These are phyloP conservation scores for Nesidiocoris tenuis DNA, from an alignment of 2,888 invertebrate species.

Conservation along the genomic window DNA sequence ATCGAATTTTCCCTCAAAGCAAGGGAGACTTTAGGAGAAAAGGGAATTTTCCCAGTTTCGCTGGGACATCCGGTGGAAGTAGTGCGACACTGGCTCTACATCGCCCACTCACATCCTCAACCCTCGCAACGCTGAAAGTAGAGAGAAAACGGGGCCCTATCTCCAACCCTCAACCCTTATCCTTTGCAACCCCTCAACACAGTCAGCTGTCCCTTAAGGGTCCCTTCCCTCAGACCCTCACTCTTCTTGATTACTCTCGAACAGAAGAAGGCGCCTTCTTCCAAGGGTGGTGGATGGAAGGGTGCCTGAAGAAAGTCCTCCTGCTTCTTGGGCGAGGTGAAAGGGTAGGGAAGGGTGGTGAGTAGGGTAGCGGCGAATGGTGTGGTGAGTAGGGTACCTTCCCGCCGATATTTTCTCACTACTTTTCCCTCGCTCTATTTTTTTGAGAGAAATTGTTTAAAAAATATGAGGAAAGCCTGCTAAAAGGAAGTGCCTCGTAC, in stretches of 20 bases:
- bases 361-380: slow-evolving; percentile 2
- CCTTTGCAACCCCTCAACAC: neutral
- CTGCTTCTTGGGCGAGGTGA: slow-evolving; percentile 1
- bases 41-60: too few relatives aligned
- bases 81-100: too few relatives aligned
- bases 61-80: too few relatives aligned
- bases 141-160: neutral
- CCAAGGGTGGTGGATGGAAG: neutral
- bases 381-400: slow-evolving; percentile 3
- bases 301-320: neutral
- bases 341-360: slow-evolving; percentile 5
- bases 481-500: too few relatives aligned
- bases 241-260: slow-evolving; percentile 50
- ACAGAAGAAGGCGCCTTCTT: slow-evolving; percentile 8
- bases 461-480: too few relatives aligned
- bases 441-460: too few relatives aligned
- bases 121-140: neutral
- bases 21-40: too few relatives aligned
- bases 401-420: neutral
- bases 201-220: slow-evolving; percentile 36
- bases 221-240: slow-evolving; percentile 13
- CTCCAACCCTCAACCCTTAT: neutral
- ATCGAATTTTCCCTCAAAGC: too few relatives aligned
- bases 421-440: neutral
- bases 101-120: neutral